Percentiles rank a stretch among this genome's conserved stretches.
Evolutionary conservation across 2,113 vertebrate species (phyloP).

Genomic region (Xenus cinereus): DNA sequence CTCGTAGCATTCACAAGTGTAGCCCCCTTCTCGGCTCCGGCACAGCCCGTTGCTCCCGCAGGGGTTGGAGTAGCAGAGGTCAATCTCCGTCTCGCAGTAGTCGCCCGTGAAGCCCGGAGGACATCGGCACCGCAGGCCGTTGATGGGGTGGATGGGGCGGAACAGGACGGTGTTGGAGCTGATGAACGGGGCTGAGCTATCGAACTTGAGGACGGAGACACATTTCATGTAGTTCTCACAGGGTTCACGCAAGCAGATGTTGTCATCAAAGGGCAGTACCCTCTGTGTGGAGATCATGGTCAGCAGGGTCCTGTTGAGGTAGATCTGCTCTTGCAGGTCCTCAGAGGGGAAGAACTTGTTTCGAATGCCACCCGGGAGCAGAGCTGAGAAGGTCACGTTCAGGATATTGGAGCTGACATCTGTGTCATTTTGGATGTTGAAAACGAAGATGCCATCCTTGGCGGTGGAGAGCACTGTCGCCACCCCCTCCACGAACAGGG

Average conservation of each 20-base stretch:
- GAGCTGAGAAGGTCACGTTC: conserved; percentile 93
- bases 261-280: conserved; percentile 96
- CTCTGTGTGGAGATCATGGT: conserved; percentile 87
- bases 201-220: conserved; percentile 91
- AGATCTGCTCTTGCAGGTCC: conserved; percentile 96
- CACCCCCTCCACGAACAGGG: conserved; percentile 90
- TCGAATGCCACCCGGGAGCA: conserved; percentile 82
- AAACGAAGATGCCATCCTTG: conserved; percentile 89
- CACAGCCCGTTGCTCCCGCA: conserved; percentile 88
- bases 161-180: conserved; percentile 92
- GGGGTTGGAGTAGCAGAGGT: conserved; percentile 94
- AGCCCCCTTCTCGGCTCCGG: conserved; percentile 91
- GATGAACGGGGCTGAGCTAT: conserved; percentile 94
- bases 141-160: conserved; percentile 94
- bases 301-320: conserved; percentile 92
- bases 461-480: conserved; percentile 89
- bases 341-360: conserved; percentile 90
- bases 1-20: conserved; percentile 89
- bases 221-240: conserved; percentile 99
- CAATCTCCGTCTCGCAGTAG: conserved; percentile 95
- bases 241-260: conserved; percentile 94
- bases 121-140: conserved; percentile 91
- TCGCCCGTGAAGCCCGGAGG: conserved; percentile 91
- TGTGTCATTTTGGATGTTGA: conserved; percentile 95
- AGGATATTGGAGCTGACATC: conserved; percentile 90